A percentile compares a stretch with the other conserved stretches of the same genome.
phyloP scores from a whole-genome alignment of 2,113 vertebrate genomes.

The Myanophis thanlyinensis region DNA sequence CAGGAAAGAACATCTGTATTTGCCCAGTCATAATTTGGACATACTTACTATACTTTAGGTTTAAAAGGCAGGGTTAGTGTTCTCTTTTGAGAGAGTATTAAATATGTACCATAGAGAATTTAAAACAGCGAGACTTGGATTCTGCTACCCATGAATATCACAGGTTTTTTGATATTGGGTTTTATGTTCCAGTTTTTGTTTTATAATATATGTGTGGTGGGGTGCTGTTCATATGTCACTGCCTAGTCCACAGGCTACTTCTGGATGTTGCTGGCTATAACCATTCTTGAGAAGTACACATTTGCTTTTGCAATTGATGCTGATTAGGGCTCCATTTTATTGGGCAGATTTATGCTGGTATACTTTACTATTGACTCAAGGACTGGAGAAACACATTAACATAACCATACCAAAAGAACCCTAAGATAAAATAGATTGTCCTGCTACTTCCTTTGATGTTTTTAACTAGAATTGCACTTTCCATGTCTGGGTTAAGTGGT shows the following conservation, averaged over 20 bases:
- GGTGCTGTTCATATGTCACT: background rate
- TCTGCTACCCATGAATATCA: background rate
- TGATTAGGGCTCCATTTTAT: background rate
- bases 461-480: background rate
- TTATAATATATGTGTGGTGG: background rate
- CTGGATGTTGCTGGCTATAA: background rate
- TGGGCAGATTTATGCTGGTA: background rate
- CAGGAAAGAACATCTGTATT: background rate
- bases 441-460: background rate
- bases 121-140: background rate
- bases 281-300: background rate
- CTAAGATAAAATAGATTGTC: background rate
- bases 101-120: background rate
- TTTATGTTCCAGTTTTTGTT: background rate
- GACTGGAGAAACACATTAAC: background rate
- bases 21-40: background rate
- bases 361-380: background rate
- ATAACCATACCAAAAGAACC: background rate
- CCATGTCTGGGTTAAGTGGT: background rate
- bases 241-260: background rate
- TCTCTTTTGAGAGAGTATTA: background rate
- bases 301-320: background rate
- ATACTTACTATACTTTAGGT: background rate
- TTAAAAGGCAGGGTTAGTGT: background rate
- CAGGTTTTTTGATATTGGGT: background rate